Evolutionary conservation across 2,797 vertebrate species (phyloP), one percentile per base, ranked within the genome.

Genomic region (Oreochromis mossambicus): DNA sequence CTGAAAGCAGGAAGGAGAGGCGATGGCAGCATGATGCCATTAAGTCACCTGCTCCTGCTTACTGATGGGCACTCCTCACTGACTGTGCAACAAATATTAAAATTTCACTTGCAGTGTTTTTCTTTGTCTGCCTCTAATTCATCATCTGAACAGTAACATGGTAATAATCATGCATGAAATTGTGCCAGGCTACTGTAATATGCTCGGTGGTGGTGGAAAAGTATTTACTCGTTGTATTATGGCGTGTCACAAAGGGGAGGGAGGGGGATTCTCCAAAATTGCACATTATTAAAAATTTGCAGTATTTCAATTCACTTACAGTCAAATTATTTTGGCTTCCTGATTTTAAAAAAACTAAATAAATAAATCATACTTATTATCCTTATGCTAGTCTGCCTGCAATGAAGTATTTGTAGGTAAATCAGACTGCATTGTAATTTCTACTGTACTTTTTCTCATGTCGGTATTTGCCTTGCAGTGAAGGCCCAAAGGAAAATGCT

Each of bases 381-480:
- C 2, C 21, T 54, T 54, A 26, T 54, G 52, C 21, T 7, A 21
- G 13, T 54, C 1, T 1, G 0, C 21, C 52, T 54, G 0, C 3
- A 6, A 2, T 34, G 32, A 34, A 34, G 32, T 34, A 34, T 21
- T 54, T 54, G 1, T 54, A 1, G 52, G 52, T 7, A 54, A 24
- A 0, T 54, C 6, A 24, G 4, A 54, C 52, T 54, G 11, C 1
- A 54, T 11, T 24, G 6, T 13, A 24, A 24, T 54, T 13, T 54
- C 13, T 51, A 26, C 12, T 54, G 6, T 26, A 54, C 52, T 54
- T 11, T 10, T 51, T n/a, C 9, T 52, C 4, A 55, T 55, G 21
- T 55, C 21, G 21, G 51, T 0, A 21, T 24, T 54, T 24, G 52
- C 11, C 21, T 24, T 0, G 0, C 52, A 54, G 52, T 11, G 24